These are phyloP conservation scores for Epinephelus coioides DNA, from an alignment of 2,797 vertebrate species.

Conservation along the genomic window DNA sequence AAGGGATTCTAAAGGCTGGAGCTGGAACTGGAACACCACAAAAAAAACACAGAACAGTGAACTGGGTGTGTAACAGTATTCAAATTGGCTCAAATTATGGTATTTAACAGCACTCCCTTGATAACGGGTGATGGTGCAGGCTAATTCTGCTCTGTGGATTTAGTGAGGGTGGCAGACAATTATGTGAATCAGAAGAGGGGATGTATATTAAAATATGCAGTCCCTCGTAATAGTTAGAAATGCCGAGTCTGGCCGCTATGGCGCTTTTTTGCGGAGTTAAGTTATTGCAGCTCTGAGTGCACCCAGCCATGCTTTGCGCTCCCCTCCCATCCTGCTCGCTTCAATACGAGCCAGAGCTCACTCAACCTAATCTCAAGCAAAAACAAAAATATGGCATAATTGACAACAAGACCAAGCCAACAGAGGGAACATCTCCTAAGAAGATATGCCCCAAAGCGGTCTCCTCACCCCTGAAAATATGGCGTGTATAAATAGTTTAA, in stretches of 20 bases:
- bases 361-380: slow-evolving; percentile 56
- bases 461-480: slow-evolving; percentile 70
- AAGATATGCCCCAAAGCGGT: slow-evolving; percentile 68
- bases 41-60: slow-evolving; percentile 53
- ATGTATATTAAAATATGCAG: slow-evolving; percentile 49
- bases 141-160: slow-evolving; percentile 67
- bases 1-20: slow-evolving; percentile 58
- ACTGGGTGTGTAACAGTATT: slow-evolving; percentile 69
- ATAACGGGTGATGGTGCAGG: slow-evolving; percentile 70
- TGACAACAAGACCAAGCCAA: slow-evolving; percentile 55
- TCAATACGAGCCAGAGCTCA: slow-evolving; percentile 36
- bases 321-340: neutral
- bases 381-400: slow-evolving; percentile 65
- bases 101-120: slow-evolving; percentile 75
- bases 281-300: slow-evolving; percentile 24
- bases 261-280: slow-evolving; percentile 18
- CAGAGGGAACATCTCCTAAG: slow-evolving; percentile 57
- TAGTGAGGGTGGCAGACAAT: slow-evolving; percentile 41
- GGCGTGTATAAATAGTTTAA: slow-evolving; percentile 79
- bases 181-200: slow-evolving; percentile 46
- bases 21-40: slow-evolving; percentile 40
- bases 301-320: neutral
- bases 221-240: slow-evolving; percentile 20
- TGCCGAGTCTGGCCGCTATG: neutral
- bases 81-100: slow-evolving; percentile 74